Percentiles rank a stretch among this genome's conserved stretches.
phyloP scores from a whole-genome alignment of 1,140 invertebrate genomes.

The Mizuhopecten yessoensis region DNA sequence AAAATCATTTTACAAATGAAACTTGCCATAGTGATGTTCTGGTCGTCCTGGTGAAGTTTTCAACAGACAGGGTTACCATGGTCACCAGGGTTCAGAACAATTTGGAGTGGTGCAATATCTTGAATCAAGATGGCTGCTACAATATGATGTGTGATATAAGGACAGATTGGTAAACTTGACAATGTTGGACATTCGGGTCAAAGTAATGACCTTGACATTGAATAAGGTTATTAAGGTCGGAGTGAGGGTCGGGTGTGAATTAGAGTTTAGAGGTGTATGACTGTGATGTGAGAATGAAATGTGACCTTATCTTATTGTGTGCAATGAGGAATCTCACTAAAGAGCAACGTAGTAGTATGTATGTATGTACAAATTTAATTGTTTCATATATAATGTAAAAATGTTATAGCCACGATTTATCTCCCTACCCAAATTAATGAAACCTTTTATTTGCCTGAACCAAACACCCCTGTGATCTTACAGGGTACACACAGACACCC shows the following conservation, averaged over 20 bases:
- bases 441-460: no score
- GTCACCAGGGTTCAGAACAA: not conserved
- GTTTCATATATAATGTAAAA: no score
- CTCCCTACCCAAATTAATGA: no score
- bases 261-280: not conserved
- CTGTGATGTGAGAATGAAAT: not conserved
- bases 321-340: not conserved
- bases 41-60: not conserved
- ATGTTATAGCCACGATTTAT: no score
- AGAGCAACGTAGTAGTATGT: not conserved
- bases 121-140: constrained; percentile 37
- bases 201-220: constrained; percentile 11
- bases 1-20: not conserved
- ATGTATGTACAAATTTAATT: not conserved
- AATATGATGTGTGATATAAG: constrained; percentile 24
- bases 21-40: constrained; percentile 38
- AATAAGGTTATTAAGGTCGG: not conserved
- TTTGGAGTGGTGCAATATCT: constrained; percentile 38
- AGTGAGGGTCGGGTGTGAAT: not conserved
- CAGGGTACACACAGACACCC: no score
- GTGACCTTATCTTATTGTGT: constrained; percentile 24
- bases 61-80: not conserved
- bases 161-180: not conserved
- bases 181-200: constrained; percentile 5
- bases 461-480: no score